Base-by-base conservation (phyloP, 1,140 invertebrate genomes). In the Paraescarpia echinospica region DNA sequence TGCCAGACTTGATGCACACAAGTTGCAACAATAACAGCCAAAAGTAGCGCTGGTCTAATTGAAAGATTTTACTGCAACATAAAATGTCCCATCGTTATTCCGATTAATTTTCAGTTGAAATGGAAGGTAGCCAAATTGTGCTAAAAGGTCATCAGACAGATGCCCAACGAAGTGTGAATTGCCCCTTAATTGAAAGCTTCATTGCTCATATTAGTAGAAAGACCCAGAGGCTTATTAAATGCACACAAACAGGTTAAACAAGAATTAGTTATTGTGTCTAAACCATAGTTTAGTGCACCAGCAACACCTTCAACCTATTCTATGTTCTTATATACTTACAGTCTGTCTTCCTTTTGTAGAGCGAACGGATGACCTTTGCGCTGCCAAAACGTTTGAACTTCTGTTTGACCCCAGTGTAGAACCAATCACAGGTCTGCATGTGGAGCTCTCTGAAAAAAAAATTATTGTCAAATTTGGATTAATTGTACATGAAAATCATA, bases 321-420 rank as follows among this genome's bases (percentile, higher is more conserved):
- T 18, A 77, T 77, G 18, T 2, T 77, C 18, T 77, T 77, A 77
- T 2, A 41, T 34, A 93, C 93, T 91, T 92, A 92, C 93, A 92
- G 92, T 94, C 93, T 27, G 92, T 93, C 89, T 92, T 93, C 89
- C 93, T 92, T 92, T 95, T 95, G 94, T 95, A 95, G 6, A 96
- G 92, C 1, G 95, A 94, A 33, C 95, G 93, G 0, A 96, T 94
- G 31, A 96, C 95, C 93, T 95, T 96, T 31, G 95, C 95, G 93
- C 95, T 96, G 18, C 95, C 95, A 93, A 95, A 96, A 35, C 95
- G 93, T 77, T 94, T 94, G 89, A 95, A 95, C 89, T 93, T 94
- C 34, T 94, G 93, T 34, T 94, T 94, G 18, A 95, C 95, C 92
- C 94, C 93, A 91, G 93, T 93, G 92, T 96, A 96, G 93, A 95